Percentiles rank a stretch among this genome's conserved stretches.
Conservation (phyloP, 2,888 invertebrate species). For the Hanleya hanleyi region DNA sequence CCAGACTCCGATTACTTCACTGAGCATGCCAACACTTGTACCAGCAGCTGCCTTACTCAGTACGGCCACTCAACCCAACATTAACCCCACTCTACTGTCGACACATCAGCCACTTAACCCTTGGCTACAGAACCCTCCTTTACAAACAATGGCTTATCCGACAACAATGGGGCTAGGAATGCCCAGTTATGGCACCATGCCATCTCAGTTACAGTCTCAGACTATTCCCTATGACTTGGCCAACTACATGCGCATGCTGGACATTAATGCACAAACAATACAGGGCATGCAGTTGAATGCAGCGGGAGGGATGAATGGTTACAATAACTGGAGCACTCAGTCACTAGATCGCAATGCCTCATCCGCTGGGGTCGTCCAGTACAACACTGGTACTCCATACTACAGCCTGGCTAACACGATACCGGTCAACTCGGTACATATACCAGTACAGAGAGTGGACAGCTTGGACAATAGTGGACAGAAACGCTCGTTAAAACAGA, state of each 20-base stretch:
- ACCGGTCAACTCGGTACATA: not conserved
- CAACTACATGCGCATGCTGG: constrained; percentile 58
- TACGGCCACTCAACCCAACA: not conserved
- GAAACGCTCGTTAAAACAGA: constrained; percentile 31
- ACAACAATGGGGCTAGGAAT: not conserved
- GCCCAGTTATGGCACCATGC: not conserved
- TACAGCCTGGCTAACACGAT: not conserved
- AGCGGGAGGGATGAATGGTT: not conserved
- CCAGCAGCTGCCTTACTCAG: not conserved
- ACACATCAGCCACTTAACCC: not conserved
- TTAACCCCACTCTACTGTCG: not conserved
- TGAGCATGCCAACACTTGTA: not conserved
- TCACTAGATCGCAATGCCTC: not conserved
- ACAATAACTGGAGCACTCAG: not conserved
- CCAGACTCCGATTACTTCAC: not conserved
- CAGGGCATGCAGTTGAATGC: not conserved
- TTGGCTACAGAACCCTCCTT: not conserved
- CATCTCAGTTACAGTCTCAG: not conserved
- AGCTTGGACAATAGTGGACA: constrained; percentile 43
- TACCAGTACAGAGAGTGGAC: constrained; percentile 14
- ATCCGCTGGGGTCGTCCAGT: not conserved
- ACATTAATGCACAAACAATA: constrained; percentile 26
- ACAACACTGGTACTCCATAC: not conserved
- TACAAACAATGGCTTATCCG: not conserved
- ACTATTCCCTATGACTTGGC: constrained; percentile 44